Conservation (phyloP, 1,140 invertebrate species). For the Lamellibrachia luymesi region DNA sequence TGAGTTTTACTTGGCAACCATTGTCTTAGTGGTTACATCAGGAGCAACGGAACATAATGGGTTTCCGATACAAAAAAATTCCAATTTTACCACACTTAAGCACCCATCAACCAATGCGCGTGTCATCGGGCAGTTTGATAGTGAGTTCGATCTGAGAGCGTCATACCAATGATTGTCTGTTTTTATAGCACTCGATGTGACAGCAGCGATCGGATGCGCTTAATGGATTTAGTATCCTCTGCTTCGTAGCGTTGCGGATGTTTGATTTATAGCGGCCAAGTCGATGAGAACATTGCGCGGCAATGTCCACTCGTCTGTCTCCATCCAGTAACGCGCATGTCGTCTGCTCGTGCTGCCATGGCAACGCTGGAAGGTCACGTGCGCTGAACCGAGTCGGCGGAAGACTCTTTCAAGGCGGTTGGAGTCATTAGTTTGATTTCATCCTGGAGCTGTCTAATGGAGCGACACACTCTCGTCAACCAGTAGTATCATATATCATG, state of each 20-base stretch:
- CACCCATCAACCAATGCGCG: neutral
- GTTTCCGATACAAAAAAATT: neutral
- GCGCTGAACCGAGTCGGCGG: neutral
- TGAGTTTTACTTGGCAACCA: neutral
- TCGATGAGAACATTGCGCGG: neutral
- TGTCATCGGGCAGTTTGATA: neutral
- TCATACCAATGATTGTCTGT: neutral
- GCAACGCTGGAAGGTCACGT: neutral
- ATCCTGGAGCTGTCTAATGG: neutral
- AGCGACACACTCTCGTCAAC: neutral
- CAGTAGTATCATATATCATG: neutral
- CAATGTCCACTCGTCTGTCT: neutral
- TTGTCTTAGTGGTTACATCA: neutral
- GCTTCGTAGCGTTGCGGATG: neutral
- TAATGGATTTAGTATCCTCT: neutral
- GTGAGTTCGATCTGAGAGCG: neutral
- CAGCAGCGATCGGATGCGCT: neutral
- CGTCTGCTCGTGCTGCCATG: neutral
- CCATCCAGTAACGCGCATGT: neutral
- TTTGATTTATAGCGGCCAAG: neutral
- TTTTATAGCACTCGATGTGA: neutral
- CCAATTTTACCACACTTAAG: neutral
- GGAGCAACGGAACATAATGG: neutral
- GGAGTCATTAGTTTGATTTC: neutral
- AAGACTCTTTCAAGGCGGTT: neutral